A percentile compares a stretch with the other conserved stretches of the same genome.
Evolutionary conservation across 2,797 vertebrate species (phyloP).

Genomic region (Antennarius maculatus): DNA sequence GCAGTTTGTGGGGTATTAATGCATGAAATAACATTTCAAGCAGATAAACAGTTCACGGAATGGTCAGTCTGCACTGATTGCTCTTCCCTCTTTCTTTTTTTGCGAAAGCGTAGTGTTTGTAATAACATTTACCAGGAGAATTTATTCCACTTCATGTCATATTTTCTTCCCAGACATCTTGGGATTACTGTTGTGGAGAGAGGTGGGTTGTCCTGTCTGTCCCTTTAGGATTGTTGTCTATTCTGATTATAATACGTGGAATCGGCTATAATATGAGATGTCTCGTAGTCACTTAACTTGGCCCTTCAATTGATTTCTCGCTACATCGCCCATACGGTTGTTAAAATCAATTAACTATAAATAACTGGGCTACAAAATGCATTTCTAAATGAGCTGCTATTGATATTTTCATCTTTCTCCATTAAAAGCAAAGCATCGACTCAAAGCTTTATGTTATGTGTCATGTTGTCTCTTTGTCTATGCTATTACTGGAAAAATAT

Average conservation of each 20-base stretch:
- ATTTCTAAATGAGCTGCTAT: slow-evolving; percentile 75
- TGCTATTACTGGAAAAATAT: slow-evolving; percentile 40
- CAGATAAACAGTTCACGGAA: slow-evolving; percentile 80
- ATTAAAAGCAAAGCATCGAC: slow-evolving; percentile 70
- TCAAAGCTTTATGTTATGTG: slow-evolving; percentile 67
- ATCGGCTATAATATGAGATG: slow-evolving; percentile 60
- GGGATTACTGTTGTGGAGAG: slow-evolving; percentile 40
- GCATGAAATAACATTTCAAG: slow-evolving; percentile 87
- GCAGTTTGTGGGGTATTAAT: slow-evolving; percentile 81
- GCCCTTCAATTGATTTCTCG: slow-evolving; percentile 73
- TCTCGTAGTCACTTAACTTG: slow-evolving; percentile 70
- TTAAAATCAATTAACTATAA: slow-evolving; percentile 80
- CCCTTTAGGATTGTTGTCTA: slow-evolving; percentile 64
- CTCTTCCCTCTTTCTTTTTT: slow-evolving; percentile 66
- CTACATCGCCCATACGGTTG: slow-evolving; percentile 63
- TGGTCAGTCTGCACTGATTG: slow-evolving; percentile 71
- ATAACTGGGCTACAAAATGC: slow-evolving; percentile 68
- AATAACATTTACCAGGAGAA: slow-evolving; percentile 79
- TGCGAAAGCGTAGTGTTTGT: slow-evolving; percentile 71
- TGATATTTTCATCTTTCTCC: slow-evolving; percentile 79
- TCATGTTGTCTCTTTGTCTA: slow-evolving; percentile 66
- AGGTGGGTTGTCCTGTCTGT: slow-evolving; percentile 49
- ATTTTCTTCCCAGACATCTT: slow-evolving; percentile 64
- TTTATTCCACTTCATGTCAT: slow-evolving; percentile 75
- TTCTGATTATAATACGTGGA: slow-evolving; percentile 57